Evolutionary conservation across 2,888 invertebrate genomes (phyloP), one percentile per base, ranked within the genome.

Genomic region (Ceratothoa steindachneri): DNA sequence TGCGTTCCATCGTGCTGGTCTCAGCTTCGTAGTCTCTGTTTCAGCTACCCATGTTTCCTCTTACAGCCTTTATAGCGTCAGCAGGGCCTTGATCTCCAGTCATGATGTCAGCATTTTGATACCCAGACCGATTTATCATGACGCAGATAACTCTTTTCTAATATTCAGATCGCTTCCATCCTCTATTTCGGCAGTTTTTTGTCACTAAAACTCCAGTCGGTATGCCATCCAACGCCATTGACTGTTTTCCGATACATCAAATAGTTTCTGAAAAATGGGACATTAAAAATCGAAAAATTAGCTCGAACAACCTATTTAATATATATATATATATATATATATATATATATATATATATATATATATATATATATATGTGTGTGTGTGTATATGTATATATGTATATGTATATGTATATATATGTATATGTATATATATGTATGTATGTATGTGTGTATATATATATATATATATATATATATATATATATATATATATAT

Each of bases 401-500:
- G 24, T 67, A 29, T 67, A 29, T 67, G 19, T 29, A 31, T 67
- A 31, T 67, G 4, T 67, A 31, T 67, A 7, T 67, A 67, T 67
- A 67, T 55, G 30, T 60, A 52, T 67, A 30, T 60, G n/a, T 60
- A 30, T 29, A 30, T 60, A 60, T 67, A 67, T 67, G 19, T 67
- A 55, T 55, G 5, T 67, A 9, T 67, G 19, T 60, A 60, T 22
- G 5, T 67, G 9, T 31, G 9, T 67, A 9, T 31, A 55, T 67
- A 55, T 52, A 29, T 60, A 28, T 51, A 3, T 69, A 24, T 69
- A 3, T 69, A 24, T 51, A 24, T 51, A 24, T 69, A n/a, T 52
- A 24, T 52, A 7, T 67, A 7, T 67, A 7, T 31, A 41, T 31
- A 7, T 67, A 7, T 67, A 41, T 30, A 7, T 67, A 7, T 67